Base-by-base conservation (phyloP, 92 coral and sea anemone species). In the Ricordea florida region DNA sequence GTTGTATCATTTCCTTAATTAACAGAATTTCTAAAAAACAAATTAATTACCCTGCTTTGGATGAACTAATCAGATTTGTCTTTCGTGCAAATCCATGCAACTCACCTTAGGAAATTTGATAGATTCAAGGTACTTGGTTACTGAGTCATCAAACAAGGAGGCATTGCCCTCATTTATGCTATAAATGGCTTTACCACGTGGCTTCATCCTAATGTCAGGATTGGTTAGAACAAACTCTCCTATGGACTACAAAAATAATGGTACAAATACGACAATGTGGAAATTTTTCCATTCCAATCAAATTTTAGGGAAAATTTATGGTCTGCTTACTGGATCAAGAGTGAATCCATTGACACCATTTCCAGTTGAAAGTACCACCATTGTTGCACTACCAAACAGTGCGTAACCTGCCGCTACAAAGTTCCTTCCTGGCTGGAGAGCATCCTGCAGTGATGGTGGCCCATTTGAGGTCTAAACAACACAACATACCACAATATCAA, bases 321-420 rank as follows among this genome's bases (percentile, higher is more conserved):
- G 10, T 30, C 6, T 7, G 69, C 97, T 87, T 81, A 93, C 98
- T 23, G 98, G 98, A 79, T 94, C 98, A 34, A 94, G 86, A 5
- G 98, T 94, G 41, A 94, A 94, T 26, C 91, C 92, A 83, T 94
- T 92, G 3, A 94, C 98, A 47, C 98, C 99, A 79, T 86, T 81
- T 4, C 99, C 99, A 70, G 99, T 96, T 14, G 93, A 73, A 17
- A 96, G 50, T 4, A 96, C 99, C 7, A 96, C 80, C 72, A 82
- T 88, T 9, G 99, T 96, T n/a, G 99, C 99, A 89, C 99, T 96
- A 31, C 99, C 99, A 73, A 77, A 96, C 21, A 96, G 64, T 2
- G 99, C 99, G 78, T 94, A 94, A 13, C 98, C 98, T 60, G 97
- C 99, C 3, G 97, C 99, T 3, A 96, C 99, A 86, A 89, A 93